Evolutionary conservation across 2,888 invertebrate genomes (phyloP).

Genomic region (Ernsta delagoae): DNA sequence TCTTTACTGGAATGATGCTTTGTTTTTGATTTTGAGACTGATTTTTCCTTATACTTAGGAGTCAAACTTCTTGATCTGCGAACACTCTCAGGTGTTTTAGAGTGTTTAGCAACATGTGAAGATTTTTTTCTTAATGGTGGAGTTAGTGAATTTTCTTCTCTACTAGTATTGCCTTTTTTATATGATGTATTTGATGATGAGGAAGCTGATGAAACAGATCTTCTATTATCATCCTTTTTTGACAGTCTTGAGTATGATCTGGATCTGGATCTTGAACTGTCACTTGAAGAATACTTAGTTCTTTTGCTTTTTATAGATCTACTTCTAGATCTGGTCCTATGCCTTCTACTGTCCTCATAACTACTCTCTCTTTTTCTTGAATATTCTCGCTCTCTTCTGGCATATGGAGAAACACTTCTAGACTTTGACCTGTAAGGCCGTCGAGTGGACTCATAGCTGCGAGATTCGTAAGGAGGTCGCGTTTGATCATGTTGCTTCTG

Average conservation of each 20-base stretch:
- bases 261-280: slow-evolving; percentile 64
- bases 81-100: slow-evolving; percentile 46
- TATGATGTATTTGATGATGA: slow-evolving; percentile 63
- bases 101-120: slow-evolving; percentile 51
- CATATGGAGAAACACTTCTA: slow-evolving; percentile 66
- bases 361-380: slow-evolving; percentile 63
- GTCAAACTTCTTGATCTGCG: slow-evolving; percentile 40
- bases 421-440: slow-evolving; percentile 60
- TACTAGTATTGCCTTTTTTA: slow-evolving; percentile 50
- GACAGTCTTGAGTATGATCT: slow-evolving; percentile 61
- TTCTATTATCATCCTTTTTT: slow-evolving; percentile 54
- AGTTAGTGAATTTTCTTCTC: slow-evolving; percentile 54
- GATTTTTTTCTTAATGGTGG: slow-evolving; percentile 56
- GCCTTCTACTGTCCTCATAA: slow-evolving; percentile 52
- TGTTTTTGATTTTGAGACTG: slow-evolving; percentile 45
- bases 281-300: slow-evolving; percentile 70
- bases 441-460: slow-evolving; percentile 49
- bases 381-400: slow-evolving; percentile 56
- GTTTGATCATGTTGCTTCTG: slow-evolving; percentile 48
- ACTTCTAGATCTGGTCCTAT: slow-evolving; percentile 56
- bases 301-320: slow-evolving; percentile 54
- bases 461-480: slow-evolving; percentile 51
- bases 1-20: slow-evolving; percentile 58
- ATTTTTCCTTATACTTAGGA: slow-evolving; percentile 50
- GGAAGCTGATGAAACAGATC: slow-evolving; percentile 62